These are phyloP conservation scores for Lepidocolaptes lacrymiger DNA, from an alignment of 2,797 vertebrate genomes.

Conservation along the genomic window DNA sequence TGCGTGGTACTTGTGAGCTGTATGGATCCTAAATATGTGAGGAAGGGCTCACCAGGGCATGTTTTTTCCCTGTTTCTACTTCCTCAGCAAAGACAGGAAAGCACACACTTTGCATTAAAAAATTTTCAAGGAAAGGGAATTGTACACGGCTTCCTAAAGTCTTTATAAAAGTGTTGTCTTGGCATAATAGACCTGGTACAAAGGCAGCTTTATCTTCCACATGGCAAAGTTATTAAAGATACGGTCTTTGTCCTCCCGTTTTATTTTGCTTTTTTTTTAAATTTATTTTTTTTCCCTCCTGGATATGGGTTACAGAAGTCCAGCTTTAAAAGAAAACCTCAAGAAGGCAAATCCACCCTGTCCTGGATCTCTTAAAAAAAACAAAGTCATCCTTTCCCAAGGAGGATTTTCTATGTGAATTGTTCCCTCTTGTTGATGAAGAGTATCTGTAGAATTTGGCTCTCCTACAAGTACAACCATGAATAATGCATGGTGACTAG, in stretches of 20 bases:
- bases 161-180: background rate
- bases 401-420: slow-evolving; percentile 48
- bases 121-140: background rate
- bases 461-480: slow-evolving; percentile 53
- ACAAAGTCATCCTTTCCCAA: slow-evolving; percentile 29
- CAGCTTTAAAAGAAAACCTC: background rate
- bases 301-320: background rate
- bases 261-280: too few relatives aligned
- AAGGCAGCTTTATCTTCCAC: background rate
- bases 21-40: background rate
- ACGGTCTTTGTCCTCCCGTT: background rate
- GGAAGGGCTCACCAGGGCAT: background rate
- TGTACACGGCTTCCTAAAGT: background rate
- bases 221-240: background rate
- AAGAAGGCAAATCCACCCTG: background rate
- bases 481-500: slow-evolving; percentile 67
- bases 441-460: slow-evolving; percentile 59
- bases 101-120: background rate
- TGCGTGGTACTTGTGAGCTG: rapidly evolving
- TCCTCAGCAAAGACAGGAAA: background rate
- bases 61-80: background rate
- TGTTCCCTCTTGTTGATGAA: slow-evolving; percentile 48
- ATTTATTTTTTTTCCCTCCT: background rate
- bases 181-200: background rate
- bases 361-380: slow-evolving; percentile 4